Evolutionary conservation across 2,113 vertebrate species (phyloP).

Genomic region (Hassar affinis): DNA sequence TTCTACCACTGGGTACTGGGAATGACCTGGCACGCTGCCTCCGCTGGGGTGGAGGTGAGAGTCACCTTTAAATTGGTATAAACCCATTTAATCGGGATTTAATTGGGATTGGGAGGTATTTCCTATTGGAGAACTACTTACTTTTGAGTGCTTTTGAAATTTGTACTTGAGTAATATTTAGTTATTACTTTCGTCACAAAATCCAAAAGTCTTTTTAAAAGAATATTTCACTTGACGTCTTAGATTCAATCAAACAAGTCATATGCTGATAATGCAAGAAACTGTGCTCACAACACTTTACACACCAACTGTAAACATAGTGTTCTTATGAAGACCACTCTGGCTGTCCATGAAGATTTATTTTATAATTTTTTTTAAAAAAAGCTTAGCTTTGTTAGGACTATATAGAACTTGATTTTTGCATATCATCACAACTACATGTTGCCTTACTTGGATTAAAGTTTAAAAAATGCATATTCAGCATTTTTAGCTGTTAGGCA

Average conservation of each 20-base stretch:
- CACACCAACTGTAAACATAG: not conserved
- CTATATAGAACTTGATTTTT: not conserved
- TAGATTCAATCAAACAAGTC: not conserved
- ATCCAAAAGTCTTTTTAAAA: not conserved
- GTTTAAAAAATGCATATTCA: not conserved
- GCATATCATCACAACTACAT: not conserved
- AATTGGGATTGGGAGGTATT: not conserved
- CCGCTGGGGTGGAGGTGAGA: slow-evolving; percentile 97
- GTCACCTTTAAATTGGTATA: slow-evolving; percentile 2
- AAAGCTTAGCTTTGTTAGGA: not conserved
- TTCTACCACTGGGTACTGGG: slow-evolving; percentile 92
- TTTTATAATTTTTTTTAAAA: not conserved
- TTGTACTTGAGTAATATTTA: not conserved
- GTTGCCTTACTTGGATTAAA: not conserved
- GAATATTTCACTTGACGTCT: not conserved
- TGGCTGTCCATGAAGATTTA: not conserved
- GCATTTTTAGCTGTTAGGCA: not conserved
- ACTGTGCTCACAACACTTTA: not conserved
- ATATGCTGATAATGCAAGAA: not conserved
- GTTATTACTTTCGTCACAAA: not conserved
- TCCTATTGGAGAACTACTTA: not conserved
- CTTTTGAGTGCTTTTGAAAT: not conserved
- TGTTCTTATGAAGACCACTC: not conserved
- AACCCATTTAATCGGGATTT: too few relatives aligned
- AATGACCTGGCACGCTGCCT: slow-evolving; percentile 94